Percentiles rank a stretch among this genome's conserved stretches.
Conservation (phyloP, 2,797 vertebrate genomes). For the Natrix natrix region DNA sequence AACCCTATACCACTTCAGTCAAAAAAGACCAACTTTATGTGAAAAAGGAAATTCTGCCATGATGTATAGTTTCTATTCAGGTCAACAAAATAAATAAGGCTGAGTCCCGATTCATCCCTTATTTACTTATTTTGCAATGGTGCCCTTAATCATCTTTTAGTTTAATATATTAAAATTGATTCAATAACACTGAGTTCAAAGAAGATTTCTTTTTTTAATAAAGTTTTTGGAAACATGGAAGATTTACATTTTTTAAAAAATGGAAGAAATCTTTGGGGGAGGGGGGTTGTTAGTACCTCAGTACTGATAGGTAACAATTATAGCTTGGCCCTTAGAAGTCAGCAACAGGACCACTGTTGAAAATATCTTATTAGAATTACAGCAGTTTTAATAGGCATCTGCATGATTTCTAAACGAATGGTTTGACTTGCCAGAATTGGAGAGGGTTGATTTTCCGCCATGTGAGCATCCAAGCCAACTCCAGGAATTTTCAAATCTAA, state of each 20-base stretch:
- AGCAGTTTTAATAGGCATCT: not conserved
- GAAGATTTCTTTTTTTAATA: not conserved
- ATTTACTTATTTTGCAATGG: not conserved
- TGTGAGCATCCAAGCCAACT: constrained; percentile 11
- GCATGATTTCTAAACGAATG: not conserved
- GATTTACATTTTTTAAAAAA: not conserved
- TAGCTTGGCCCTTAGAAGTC: not conserved
- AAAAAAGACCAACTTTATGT: not conserved
- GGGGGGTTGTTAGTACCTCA: not conserved
- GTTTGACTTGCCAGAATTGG: constrained; percentile 13
- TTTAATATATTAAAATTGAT: not conserved
- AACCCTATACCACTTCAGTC: no score
- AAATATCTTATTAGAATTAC: not conserved
- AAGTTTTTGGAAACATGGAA: not conserved
- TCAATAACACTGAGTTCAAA: not conserved
- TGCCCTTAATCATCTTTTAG: not conserved
- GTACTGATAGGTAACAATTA: not conserved
- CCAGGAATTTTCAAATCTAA: constrained; percentile 30
- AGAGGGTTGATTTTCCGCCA: not conserved
- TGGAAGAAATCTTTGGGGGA: not conserved
- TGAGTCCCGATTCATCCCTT: not conserved
- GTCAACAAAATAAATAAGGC: not conserved
- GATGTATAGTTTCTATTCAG: not conserved
- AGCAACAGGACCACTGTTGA: not conserved
- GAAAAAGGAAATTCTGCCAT: not conserved